These are phyloP conservation scores for Craniophora ligustri DNA, from an alignment of 2,888 invertebrate genomes.

Conservation along the genomic window DNA sequence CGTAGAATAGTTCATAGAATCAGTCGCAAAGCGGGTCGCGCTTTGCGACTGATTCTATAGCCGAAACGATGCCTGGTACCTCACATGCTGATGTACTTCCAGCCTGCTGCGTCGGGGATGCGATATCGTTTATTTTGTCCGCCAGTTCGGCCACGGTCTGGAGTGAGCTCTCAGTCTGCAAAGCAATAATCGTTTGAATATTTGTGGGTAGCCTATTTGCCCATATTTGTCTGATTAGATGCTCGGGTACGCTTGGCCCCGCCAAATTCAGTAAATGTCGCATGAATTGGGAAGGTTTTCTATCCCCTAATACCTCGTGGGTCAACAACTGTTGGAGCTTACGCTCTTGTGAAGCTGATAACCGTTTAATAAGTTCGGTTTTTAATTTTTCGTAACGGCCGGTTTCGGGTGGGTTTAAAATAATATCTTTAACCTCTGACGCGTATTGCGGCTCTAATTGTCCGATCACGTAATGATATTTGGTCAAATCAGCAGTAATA, in stretches of 20 bases:
- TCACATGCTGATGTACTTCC: neutral
- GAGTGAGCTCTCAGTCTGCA: neutral
- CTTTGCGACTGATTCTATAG: too few species aligned
- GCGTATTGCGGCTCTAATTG: conserved; percentile 3
- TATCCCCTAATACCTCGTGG: neutral
- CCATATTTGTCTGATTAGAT: neutral
- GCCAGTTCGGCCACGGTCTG: neutral
- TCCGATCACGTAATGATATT: neutral
- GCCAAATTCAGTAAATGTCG: neutral
- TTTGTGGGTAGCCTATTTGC: neutral
- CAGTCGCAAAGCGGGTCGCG: too few species aligned
- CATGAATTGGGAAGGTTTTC: neutral
- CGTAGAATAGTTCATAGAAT: neutral
- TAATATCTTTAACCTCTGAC: neutral
- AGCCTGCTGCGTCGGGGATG: neutral
- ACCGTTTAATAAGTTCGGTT: neutral
- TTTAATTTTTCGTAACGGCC: neutral
- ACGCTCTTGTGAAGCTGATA: neutral
- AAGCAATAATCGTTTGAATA: conserved; percentile 1
- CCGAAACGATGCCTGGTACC: neutral
- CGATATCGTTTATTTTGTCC: neutral
- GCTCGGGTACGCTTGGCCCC: neutral
- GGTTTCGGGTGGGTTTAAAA: neutral
- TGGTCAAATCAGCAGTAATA: too few species aligned
- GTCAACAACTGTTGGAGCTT: neutral